Conservation (phyloP, 1,140 invertebrate species). For the Cotesia vestalis region DNA sequence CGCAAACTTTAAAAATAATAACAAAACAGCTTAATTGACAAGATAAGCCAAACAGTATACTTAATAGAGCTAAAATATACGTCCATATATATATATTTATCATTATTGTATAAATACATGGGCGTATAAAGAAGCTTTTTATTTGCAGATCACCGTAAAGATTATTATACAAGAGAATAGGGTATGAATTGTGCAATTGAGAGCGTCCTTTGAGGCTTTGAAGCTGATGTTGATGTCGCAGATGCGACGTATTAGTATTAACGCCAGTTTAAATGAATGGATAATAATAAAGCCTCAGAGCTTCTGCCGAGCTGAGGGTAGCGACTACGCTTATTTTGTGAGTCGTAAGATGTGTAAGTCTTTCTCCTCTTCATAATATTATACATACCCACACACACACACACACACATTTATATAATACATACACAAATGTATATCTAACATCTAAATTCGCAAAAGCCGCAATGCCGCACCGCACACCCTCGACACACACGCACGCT, state of each 20-base stretch:
- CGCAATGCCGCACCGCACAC: constrained; percentile 19
- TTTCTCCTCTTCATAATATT: neutral
- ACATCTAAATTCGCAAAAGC: constrained; percentile 19
- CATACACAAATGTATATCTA: constrained; percentile 8
- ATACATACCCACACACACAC: neutral
- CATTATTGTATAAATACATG: neutral
- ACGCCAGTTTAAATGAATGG: constrained; percentile 26
- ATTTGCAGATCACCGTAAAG: constrained; percentile 5
- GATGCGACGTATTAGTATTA: constrained; percentile 34
- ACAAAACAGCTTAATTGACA: too few relatives aligned
- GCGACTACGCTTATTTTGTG: neutral
- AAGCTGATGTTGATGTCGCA: constrained; percentile 13
- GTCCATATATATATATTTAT: neutral
- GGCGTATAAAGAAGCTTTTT: constrained; percentile 2
- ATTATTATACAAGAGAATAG: constrained; percentile 17
- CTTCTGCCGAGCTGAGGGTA: neutral
- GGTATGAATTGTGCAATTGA: constrained; percentile 38
- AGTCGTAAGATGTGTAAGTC: neutral
- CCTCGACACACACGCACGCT: neutral
- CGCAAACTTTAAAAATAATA: too few relatives aligned
- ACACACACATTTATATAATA: neutral
- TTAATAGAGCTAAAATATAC: neutral
- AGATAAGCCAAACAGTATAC: too few relatives aligned
- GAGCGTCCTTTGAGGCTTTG: constrained; percentile 29
- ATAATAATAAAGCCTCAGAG: constrained; percentile 15